Conservation (phyloP, 2,888 invertebrate genomes). For the Dimorphilus gyrociliatus region DNA sequence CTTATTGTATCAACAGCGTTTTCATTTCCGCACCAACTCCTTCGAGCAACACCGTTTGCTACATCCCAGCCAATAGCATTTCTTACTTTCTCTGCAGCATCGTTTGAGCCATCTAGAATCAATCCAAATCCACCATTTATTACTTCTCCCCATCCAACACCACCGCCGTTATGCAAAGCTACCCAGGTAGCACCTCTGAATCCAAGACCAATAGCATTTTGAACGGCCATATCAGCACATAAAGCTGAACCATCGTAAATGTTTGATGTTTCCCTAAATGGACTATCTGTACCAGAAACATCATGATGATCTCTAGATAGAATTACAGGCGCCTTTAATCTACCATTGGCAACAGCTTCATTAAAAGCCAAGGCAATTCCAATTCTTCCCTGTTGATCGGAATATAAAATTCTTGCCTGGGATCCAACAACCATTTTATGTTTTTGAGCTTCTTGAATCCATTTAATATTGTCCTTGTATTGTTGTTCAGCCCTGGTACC, state of each 20-base stretch:
- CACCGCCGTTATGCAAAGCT: conserved; percentile 45
- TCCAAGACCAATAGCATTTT: conserved; percentile 45
- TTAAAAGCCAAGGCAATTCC: conserved; percentile 45
- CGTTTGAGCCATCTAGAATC: conserved; percentile 44
- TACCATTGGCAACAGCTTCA: conserved; percentile 39
- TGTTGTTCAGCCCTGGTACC: too few relatives aligned
- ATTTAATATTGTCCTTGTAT: conserved; percentile 45
- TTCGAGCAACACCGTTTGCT: conserved; percentile 43
- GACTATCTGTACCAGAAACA: conserved; percentile 48
- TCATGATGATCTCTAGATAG: conserved; percentile 49
- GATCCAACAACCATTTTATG: conserved; percentile 45
- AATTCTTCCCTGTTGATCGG: conserved; percentile 43
- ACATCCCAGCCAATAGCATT: conserved; percentile 47
- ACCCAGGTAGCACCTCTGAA: conserved; percentile 50
- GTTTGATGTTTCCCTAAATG: conserved; percentile 48
- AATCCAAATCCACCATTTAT: conserved; percentile 50
- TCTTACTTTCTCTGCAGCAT: conserved; percentile 39
- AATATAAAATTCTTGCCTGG: conserved; percentile 46
- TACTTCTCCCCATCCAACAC: conserved; percentile 48
- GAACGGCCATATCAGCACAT: conserved; percentile 48
- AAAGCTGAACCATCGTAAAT: conserved; percentile 47
- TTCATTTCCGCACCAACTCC: conserved; percentile 45
- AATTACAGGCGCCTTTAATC: conserved; percentile 43
- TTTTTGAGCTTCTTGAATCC: conserved; percentile 44
- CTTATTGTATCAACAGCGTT: conserved; percentile 42